phyloP scores from a whole-genome alignment of 1,140 invertebrate species.

The Teleogryllus occipitalis region DNA sequence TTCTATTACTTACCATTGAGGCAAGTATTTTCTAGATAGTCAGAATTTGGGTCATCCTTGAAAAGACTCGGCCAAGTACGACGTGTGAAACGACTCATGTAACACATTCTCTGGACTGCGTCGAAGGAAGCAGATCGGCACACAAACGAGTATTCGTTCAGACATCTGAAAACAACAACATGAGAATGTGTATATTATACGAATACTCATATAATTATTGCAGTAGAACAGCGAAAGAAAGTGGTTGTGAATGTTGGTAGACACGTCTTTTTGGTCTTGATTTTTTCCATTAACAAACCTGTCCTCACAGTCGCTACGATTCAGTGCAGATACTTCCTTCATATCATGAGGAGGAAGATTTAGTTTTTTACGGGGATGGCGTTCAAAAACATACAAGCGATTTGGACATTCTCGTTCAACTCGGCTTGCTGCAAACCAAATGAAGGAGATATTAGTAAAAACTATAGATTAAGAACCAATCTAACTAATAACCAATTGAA shows the following conservation, averaged over 20 bases:
- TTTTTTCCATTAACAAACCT: constrained; percentile 37
- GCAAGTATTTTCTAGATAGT: constrained; percentile 87
- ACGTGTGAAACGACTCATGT: constrained; percentile 69
- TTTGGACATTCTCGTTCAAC: constrained; percentile 80
- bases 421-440: constrained; percentile 55
- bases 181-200: too few species aligned
- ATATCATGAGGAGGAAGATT: constrained; percentile 67
- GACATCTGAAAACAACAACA: constrained; percentile 50
- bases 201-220: too few species aligned
- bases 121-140: constrained; percentile 81
- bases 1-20: constrained; percentile 55
- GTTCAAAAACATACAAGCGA: constrained; percentile 75
- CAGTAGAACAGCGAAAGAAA: too few species aligned
- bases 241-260: too few species aligned
- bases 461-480: background rate
- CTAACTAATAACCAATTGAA: background rate
- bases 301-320: constrained; percentile 82
- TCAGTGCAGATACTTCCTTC: constrained; percentile 68
- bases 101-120: constrained; percentile 62
- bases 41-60: constrained; percentile 74
- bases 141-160: constrained; percentile 80
- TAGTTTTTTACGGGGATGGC: constrained; percentile 72
- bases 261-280: too few species aligned
- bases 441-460: background rate
- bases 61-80: constrained; percentile 74